phyloP scores from a whole-genome alignment of 2,113 vertebrate species.

The Ifrita kowaldi region DNA sequence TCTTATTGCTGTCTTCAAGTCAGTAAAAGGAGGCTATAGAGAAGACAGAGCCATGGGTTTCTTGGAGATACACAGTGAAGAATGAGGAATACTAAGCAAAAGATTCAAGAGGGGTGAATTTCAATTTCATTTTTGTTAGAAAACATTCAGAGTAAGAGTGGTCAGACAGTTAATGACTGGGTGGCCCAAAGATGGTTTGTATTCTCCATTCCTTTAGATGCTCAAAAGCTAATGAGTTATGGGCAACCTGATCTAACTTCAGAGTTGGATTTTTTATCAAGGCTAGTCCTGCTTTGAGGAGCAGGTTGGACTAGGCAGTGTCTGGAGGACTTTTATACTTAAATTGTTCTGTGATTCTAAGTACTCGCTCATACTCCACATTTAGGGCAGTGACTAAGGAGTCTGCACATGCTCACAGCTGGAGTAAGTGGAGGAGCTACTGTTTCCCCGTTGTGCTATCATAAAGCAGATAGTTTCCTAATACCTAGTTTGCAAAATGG shows the following conservation, averaged over 20 bases:
- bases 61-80: neutral
- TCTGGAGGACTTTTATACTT: neutral
- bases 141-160: neutral
- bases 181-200: neutral
- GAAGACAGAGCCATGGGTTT: fast-evolving
- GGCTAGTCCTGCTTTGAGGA: neutral
- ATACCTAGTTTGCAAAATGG: neutral
- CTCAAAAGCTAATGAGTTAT: neutral
- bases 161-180: neutral
- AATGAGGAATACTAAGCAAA: neutral
- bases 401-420: neutral
- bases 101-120: neutral
- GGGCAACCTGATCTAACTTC: neutral
- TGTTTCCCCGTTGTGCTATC: neutral
- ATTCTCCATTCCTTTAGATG: neutral
- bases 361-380: neutral
- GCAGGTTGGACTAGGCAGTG: neutral
- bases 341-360: neutral
- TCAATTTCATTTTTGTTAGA: neutral
- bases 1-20: neutral
- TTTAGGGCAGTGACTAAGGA: neutral
- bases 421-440: neutral
- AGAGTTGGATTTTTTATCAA: neutral
- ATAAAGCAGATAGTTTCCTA: neutral
- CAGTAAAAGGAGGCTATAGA: neutral